Percentiles rank a stretch among this genome's conserved stretches.
Conservation (phyloP, 2,113 vertebrate genomes). For the Dasyprocta punctata region DNA sequence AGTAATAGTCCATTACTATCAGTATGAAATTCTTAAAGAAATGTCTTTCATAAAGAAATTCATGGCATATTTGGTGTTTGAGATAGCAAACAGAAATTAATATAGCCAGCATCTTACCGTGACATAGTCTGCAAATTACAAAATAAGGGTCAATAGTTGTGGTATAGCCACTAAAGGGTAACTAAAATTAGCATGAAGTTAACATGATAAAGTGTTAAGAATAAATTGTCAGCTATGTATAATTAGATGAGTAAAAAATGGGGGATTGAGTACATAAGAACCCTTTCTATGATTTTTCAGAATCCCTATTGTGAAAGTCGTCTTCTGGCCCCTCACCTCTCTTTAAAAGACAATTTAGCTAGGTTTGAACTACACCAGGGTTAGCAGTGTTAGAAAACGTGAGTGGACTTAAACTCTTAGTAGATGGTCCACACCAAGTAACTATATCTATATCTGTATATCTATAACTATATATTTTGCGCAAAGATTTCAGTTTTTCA, state of each 20-base stretch:
- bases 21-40: background rate
- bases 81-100: background rate
- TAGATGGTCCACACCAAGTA: background rate
- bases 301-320: background rate
- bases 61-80: background rate
- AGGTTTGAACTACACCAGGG: background rate
- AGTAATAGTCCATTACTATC: background rate
- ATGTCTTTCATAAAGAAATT: background rate
- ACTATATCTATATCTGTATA: too few relatives aligned
- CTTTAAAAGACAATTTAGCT: background rate
- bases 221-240: background rate
- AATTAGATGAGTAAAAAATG: background rate
- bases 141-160: background rate
- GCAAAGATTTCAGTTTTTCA: background rate
- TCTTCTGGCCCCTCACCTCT: background rate
- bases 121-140: background rate
- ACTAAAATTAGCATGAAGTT: background rate
- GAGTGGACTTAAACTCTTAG: background rate
- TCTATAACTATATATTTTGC: background rate
- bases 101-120: background rate
- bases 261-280: background rate
- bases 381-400: background rate
- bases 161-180: background rate
- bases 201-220: background rate
- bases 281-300: conserved; percentile 1